Evolutionary conservation across 2,888 invertebrate species (phyloP), one percentile per base, ranked within the genome.

Genomic region (Acronicta alni): DNA sequence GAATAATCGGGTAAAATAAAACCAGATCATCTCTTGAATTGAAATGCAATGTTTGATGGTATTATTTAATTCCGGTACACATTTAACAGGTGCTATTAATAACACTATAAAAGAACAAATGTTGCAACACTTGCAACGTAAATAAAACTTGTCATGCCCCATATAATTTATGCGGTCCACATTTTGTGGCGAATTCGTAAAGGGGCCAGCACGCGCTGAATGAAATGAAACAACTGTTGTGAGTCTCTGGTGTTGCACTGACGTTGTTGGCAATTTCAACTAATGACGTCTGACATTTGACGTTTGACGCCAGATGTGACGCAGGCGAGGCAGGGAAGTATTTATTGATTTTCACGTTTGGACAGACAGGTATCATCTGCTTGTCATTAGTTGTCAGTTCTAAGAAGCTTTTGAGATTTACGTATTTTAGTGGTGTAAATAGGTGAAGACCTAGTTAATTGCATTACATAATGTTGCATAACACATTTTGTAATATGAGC

Each of bases 201-300:
- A 74, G 68, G 77, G 66, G 72, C 65, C 52, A 66, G 56, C 65
- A 45, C 63, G 67, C 60, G 72, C 64, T 72, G 68, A 77, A 81
- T 77, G 76, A 79, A 79, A 83, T 73, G 82, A 78, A 82, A 80
- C 83, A 79, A 73, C 72, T 80, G 79, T 72, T 74, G 63, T 69
- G 62, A 35, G 61, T 49, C 61, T 59, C 42, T 54, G 65, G 51
- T 58, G 72, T 64, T 67, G 48, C 77, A 71, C 67, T 79, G 80
- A 79, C 78, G 73, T 75, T 79, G 74, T 75, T 80, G 81, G 77
- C 80, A 80, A 82, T 75, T 79, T 75, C 59, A 73, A 75, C 78
- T 82, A 84, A 84, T 83, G 82, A 81, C 70, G 73, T 72, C 77
- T 82, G 82, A 79, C 72, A 68, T 74, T 53, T 71, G 75, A 72